These are phyloP conservation scores for Leptoclinus maculatus DNA, from an alignment of 2,797 vertebrate genomes.

Conservation along the genomic window DNA sequence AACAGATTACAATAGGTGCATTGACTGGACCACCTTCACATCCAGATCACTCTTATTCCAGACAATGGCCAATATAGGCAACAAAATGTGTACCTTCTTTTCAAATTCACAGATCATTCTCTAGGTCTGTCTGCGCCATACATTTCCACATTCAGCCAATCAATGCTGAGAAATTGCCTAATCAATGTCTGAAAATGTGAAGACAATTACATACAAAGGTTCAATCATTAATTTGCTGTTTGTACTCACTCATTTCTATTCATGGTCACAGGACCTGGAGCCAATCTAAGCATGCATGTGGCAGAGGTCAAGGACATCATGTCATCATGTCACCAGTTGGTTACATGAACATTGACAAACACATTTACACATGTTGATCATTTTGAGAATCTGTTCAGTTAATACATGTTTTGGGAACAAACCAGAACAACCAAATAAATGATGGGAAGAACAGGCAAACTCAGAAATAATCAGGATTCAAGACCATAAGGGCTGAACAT, in stretches of 20 bases:
- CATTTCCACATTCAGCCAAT: constrained; percentile 23
- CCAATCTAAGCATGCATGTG: background rate
- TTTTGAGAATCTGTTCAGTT: background rate
- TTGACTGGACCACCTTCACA: background rate
- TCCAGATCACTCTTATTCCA: background rate
- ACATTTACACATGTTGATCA: background rate
- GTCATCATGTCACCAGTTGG: background rate
- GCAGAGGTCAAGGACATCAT: too few species aligned
- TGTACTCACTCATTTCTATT: constrained; percentile 20
- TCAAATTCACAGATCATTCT: background rate
- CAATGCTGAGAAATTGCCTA: constrained; percentile 23
- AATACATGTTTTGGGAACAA: background rate
- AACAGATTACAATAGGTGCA: background rate
- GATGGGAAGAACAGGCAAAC: background rate
- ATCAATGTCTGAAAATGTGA: constrained; percentile 42
- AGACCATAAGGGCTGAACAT: background rate
- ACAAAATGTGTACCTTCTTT: background rate
- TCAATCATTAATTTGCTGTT: constrained; percentile 19
- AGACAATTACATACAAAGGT: constrained; percentile 15
- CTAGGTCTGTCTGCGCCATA: background rate
- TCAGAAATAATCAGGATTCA: background rate
- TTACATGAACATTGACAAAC: background rate
- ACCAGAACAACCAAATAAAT: background rate
- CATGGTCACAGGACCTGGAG: background rate
- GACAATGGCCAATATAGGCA: constrained; percentile 4